phyloP scores from a whole-genome alignment of 2,113 vertebrate genomes.

The Oenanthe melanoleuca region DNA sequence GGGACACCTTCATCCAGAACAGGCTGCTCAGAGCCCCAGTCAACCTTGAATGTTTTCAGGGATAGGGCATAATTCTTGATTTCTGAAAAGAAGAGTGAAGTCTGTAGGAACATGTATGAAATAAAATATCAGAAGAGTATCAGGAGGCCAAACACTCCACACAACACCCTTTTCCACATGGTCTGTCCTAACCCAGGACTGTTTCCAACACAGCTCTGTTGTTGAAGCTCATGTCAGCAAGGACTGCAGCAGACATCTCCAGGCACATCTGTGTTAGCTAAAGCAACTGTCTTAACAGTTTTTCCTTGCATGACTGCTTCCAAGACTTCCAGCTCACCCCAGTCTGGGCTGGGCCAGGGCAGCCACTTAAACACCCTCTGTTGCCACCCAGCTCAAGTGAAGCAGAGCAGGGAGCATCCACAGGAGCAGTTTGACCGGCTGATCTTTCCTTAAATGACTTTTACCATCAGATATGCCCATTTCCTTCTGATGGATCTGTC shows the following conservation, averaged over 20 bases:
- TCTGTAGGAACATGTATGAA: neutral
- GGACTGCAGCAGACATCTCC: neutral
- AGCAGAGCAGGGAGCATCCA: neutral
- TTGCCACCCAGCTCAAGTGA: neutral
- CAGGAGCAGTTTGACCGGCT: rapidly evolving
- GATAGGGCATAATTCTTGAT: neutral
- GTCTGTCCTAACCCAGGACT: neutral
- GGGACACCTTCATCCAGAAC: neutral
- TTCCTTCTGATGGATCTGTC: neutral
- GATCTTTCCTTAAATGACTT: neutral
- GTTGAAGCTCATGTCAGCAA: neutral
- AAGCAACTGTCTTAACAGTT: neutral
- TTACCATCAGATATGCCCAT: neutral
- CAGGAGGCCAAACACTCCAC: neutral
- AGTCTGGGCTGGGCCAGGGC: neutral
- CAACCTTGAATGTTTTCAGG: neutral
- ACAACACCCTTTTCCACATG: neutral
- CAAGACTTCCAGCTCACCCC: neutral
- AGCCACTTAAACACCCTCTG: neutral
- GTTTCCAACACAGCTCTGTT: neutral
- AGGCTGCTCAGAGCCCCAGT: neutral
- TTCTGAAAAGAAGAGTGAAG: neutral
- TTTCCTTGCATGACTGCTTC: neutral
- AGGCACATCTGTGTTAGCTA: neutral
- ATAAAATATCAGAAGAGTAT: neutral